phyloP scores from a whole-genome alignment of 1,140 invertebrate species.

The Drosophila suzukii region DNA sequence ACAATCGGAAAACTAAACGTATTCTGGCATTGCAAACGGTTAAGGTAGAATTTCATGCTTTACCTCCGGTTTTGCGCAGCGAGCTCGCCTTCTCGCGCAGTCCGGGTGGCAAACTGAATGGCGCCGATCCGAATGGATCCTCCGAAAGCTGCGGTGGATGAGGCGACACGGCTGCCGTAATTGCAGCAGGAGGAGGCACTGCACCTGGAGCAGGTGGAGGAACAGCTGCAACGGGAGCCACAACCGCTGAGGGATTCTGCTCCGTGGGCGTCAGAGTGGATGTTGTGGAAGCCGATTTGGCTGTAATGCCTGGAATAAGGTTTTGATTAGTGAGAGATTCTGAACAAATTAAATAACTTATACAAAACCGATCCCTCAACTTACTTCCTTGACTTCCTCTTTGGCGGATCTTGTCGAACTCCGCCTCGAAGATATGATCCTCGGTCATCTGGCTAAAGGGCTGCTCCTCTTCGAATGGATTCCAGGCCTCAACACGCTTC shows the following conservation, averaged over 20 bases:
- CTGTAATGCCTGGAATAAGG: constrained; percentile 68
- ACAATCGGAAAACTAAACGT: constrained; percentile 82
- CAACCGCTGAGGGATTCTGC: constrained; percentile 37
- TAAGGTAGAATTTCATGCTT: constrained; percentile 86
- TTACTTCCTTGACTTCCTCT: constrained; percentile 92
- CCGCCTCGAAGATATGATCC: constrained; percentile 93
- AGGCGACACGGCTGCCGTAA: constrained; percentile 43
- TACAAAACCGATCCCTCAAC: constrained; percentile 54
- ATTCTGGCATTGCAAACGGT: constrained; percentile 73
- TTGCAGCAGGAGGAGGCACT: constrained; percentile 8
- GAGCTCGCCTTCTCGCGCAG: constrained; percentile 86
- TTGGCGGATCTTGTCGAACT: constrained; percentile 93
- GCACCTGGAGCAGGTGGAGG: constrained; percentile 71
- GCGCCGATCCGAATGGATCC: constrained; percentile 93
- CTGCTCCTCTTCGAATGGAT: constrained; percentile 92
- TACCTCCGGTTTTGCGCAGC: constrained; percentile 86
- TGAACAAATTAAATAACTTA: too few relatives aligned
- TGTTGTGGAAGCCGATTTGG: constrained; percentile 80
- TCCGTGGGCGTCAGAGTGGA: constrained; percentile 83
- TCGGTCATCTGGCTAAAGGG: constrained; percentile 92
- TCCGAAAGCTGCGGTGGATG: constrained; percentile 85
- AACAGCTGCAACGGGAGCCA: constrained; percentile 6
- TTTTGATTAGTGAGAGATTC: not conserved
- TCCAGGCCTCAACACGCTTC: constrained; percentile 88
- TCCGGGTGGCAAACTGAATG: constrained; percentile 90